Evolutionary conservation across 2,113 vertebrate genomes (phyloP).

Genomic region (Apodemus sylvaticus): DNA sequence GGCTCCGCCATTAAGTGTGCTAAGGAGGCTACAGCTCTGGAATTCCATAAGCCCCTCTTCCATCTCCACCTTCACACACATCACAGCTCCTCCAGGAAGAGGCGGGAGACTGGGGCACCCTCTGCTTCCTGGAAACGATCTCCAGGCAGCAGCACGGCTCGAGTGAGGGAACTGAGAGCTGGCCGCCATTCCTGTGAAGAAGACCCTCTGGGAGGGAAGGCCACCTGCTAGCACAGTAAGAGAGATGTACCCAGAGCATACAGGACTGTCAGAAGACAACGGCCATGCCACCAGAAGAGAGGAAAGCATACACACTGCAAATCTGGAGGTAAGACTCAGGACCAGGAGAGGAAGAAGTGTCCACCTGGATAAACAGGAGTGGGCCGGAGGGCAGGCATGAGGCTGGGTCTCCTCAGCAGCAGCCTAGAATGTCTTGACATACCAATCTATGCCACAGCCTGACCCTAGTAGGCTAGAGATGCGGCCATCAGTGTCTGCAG

Average conservation of each 20-base stretch:
- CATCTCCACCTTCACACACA: neutral
- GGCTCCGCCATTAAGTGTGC: neutral
- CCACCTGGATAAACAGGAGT: neutral
- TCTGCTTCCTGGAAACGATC: neutral
- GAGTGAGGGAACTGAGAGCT: neutral
- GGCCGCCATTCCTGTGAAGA: rapidly evolving
- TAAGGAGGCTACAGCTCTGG: rapidly evolving
- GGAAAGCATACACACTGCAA: neutral
- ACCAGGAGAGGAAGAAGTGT: neutral
- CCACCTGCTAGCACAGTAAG: rapidly evolving
- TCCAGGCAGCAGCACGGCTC: neutral
- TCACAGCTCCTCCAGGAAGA: neutral
- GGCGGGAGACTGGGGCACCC: too few species aligned
- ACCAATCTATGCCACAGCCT: neutral
- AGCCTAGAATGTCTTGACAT: neutral
- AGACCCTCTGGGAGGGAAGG: neutral
- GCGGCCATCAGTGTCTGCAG: rapidly evolving
- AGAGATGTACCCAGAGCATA: neutral
- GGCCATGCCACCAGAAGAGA: neutral
- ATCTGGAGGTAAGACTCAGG: neutral
- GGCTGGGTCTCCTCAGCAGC: neutral
- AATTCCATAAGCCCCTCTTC: too few species aligned
- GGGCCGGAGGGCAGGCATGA: neutral
- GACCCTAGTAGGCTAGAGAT: rapidly evolving
- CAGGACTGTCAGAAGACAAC: neutral